Evolutionary conservation across 2,113 vertebrate species (phyloP).

Genomic region (Nicator chloris): DNA sequence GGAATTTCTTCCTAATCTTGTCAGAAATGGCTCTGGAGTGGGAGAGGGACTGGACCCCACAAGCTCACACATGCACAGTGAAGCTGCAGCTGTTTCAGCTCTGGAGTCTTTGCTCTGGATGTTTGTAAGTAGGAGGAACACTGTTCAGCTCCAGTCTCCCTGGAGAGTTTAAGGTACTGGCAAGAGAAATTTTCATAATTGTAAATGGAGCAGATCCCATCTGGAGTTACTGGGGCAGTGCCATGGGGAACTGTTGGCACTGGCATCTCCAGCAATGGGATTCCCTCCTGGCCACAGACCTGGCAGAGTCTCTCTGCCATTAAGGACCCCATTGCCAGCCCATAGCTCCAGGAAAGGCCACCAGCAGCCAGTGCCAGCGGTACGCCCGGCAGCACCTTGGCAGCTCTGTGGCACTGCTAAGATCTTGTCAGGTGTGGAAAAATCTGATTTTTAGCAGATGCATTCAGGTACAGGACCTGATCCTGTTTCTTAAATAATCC

Average conservation of each 20-base stretch:
- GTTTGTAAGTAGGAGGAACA: background rate
- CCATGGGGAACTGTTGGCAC: background rate
- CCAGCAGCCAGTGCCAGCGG: background rate
- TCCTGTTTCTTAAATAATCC: background rate
- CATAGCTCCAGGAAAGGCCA: background rate
- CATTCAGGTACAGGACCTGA: background rate
- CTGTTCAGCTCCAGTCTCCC: background rate
- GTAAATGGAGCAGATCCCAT: background rate
- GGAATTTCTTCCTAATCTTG: background rate
- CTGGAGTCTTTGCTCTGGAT: background rate
- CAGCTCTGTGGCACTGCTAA: background rate
- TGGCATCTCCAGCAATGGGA: rapidly evolving
- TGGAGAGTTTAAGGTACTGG: background rate
- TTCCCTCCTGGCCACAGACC: background rate
- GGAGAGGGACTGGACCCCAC: background rate
- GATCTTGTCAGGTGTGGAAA: background rate
- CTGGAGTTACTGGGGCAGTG: background rate
- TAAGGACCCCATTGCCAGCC: background rate
- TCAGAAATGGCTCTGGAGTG: background rate
- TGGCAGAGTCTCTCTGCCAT: background rate
- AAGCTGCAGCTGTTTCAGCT: background rate
- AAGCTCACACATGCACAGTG: background rate
- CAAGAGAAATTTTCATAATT: background rate
- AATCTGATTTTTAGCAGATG: background rate
- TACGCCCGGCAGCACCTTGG: background rate